Conservation (phyloP, 2,797 vertebrate species). For the Ctenopoma multispine region DNA sequence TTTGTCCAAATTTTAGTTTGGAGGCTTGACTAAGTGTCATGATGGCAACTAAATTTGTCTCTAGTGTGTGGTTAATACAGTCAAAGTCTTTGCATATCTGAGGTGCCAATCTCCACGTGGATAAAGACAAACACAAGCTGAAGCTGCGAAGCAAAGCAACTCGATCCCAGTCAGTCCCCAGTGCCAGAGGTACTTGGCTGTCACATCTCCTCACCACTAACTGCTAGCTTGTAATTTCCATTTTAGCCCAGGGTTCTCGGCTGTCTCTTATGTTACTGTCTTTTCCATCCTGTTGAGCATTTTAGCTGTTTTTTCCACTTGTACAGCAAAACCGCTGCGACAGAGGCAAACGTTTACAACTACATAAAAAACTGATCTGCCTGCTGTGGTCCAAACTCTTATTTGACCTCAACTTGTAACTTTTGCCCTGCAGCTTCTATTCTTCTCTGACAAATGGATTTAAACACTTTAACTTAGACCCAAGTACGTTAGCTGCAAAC, state of each 20-base stretch:
- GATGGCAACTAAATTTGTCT: neutral
- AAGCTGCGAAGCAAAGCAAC: slow-evolving; percentile 55
- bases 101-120: slow-evolving; percentile 64
- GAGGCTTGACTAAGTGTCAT: neutral
- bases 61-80: neutral
- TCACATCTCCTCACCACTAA: slow-evolving; percentile 76
- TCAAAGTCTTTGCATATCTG: slow-evolving; percentile 13
- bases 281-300: slow-evolving; percentile 59
- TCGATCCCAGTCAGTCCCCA: slow-evolving; percentile 31
- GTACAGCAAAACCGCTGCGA: slow-evolving; percentile 44
- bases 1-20: neutral
- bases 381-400: neutral
- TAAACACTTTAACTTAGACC: neutral
- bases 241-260: slow-evolving; percentile 45
- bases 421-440: neutral
- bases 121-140: slow-evolving; percentile 45
- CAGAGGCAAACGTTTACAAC: slow-evolving; percentile 36
- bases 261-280: slow-evolving; percentile 27
- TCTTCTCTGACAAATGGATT: neutral
- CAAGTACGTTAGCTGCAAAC: neutral
- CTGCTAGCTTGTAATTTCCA: slow-evolving; percentile 67
- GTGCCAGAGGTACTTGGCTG: slow-evolving; percentile 76
- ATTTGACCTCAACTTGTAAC: neutral
- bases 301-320: slow-evolving; percentile 42
- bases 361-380: slow-evolving; percentile 30